Base-by-base conservation (phyloP, 2,888 invertebrate species). In the Caenorhabditis japonica region DNA sequence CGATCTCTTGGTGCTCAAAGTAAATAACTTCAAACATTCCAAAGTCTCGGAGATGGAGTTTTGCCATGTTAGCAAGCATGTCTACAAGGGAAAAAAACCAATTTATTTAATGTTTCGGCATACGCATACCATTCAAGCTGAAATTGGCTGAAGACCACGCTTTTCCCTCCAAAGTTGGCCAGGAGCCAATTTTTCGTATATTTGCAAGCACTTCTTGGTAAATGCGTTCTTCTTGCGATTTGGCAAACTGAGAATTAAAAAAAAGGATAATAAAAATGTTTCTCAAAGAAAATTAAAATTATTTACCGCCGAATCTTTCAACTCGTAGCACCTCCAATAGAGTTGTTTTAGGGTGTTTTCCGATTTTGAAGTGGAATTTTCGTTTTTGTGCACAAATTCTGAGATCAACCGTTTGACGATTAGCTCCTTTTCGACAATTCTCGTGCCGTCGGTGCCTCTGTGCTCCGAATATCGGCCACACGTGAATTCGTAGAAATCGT, bases 401-500 rank as follows among this genome's bases (percentile, higher is more conserved):
- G 19, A 8, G 8, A 62, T 53, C n/a, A 62, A 21, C 23, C 39
- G 36, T 39, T 15, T 30, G n/a, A 62, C 53, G 21, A 62, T 53
- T 4, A 2, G 2, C 13, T 62, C 53, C 30, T 62, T 62, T 30
- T 53, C 53, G 8, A 27, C 27, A 4, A 46, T 8, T 4, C 62
- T 5, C 1, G 53, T 53, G 2, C 62, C 62, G 3, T 62, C 62
- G 17, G 38, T 46, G 13, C 13, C 8, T 1, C 38, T 38, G 30
- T 55, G 61, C 61, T 77, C 79, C 61, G 23, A 25, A n/a, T 55
- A 83, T 33, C 49, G 39, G 15, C 82, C 82, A 59, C 84, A 84
- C 5, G 84, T 76, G 71, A 76, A 82, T 33, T 81, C 75, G 61
- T 77, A 83, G 70, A 84, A 84, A 56, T 84, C 74, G 3, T 77